Percentiles rank a stretch among this genome's conserved stretches.
These are phyloP conservation scores for Pissodes strobi DNA, from an alignment of 1,140 invertebrate genomes.

Conservation along the genomic window DNA sequence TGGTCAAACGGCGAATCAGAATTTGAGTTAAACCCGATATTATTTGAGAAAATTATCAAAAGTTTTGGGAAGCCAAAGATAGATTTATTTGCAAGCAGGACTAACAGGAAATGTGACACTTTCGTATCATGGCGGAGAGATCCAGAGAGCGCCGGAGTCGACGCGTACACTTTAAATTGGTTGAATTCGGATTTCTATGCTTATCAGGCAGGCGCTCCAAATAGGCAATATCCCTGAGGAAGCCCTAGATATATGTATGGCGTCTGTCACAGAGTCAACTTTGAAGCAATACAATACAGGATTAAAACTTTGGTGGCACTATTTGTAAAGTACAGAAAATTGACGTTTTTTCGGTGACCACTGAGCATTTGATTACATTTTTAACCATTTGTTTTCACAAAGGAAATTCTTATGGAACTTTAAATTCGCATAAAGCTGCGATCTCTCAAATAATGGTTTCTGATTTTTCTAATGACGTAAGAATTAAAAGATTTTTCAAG, in stretches of 20 bases:
- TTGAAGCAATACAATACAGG: slow-evolving; percentile 7
- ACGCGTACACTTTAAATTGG: background rate
- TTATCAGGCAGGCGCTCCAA: slow-evolving; percentile 38
- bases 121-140: too few relatives aligned
- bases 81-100: background rate
- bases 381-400: slow-evolving; percentile 3
- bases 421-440: background rate
- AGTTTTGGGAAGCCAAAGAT: background rate
- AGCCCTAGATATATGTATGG: slow-evolving; percentile 3
- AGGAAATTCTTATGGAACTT: slow-evolving; percentile 6
- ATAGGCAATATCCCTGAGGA: too few relatives aligned
- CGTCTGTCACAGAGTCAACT: background rate
- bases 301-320: slow-evolving; percentile 3
- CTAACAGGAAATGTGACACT: too few relatives aligned
- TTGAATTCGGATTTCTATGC: too few relatives aligned
- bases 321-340: background rate
- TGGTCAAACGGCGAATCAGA: slow-evolving; percentile 35
- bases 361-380: background rate
- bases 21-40: background rate
- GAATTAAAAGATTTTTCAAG: slow-evolving; percentile 27
- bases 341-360: background rate
- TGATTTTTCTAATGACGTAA: too few relatives aligned
- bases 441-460: too few relatives aligned
- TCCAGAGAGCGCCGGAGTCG: too few relatives aligned
- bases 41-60: background rate